phyloP scores from a whole-genome alignment of 2,888 invertebrate genomes.

The Calephelis perditalis region DNA sequence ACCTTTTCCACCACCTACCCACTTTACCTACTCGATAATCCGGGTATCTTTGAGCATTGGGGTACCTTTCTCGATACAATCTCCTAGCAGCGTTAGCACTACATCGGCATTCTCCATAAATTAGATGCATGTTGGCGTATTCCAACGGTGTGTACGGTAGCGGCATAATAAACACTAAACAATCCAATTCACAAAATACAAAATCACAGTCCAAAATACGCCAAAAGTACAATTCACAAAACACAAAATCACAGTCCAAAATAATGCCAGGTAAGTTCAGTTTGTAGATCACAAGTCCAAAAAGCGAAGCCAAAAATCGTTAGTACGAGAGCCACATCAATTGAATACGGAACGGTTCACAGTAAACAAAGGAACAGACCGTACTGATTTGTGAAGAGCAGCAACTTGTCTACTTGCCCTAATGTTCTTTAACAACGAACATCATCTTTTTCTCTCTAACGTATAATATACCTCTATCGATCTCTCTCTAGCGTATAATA shows the following conservation, averaged over 20 bases:
- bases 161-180: constrained; percentile 20
- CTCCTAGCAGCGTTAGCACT: constrained; percentile 26
- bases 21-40: no score
- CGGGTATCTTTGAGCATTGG: no score
- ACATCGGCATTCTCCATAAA: constrained; percentile 26
- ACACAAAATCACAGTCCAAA: no score
- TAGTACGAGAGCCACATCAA: constrained; percentile 9
- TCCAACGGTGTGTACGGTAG: constrained; percentile 27
- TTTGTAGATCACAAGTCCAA: constrained; percentile 7
- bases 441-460: no score
- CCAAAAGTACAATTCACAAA: constrained; percentile 15
- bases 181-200: constrained; percentile 15
- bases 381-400: no score
- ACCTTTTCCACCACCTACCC: no score
- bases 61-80: constrained; percentile 24
- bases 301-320: no score
- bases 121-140: constrained; percentile 29
- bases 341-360: constrained; percentile 19
- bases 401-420: no score
- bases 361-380: constrained; percentile 20
- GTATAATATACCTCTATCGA: no score
- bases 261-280: no score
- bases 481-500: no score
- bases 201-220: constrained; percentile 17
- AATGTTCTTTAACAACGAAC: no score